These are phyloP conservation scores for Electrophaes corylata DNA, from an alignment of 2,888 invertebrate genomes.

Conservation along the genomic window DNA sequence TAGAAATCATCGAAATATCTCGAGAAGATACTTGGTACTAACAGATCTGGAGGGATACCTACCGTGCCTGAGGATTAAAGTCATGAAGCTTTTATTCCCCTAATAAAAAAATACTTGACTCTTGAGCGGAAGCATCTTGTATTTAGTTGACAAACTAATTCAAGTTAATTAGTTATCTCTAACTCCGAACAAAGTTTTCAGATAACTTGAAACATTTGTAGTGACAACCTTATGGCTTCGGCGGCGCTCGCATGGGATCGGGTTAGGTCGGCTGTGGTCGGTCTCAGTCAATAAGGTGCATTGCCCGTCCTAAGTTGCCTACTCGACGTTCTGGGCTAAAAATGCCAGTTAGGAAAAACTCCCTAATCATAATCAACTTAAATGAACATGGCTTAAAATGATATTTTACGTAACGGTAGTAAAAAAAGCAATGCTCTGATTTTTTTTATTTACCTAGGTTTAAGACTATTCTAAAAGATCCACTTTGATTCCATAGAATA, in stretches of 20 bases:
- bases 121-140: neutral
- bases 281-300: constrained; percentile 76
- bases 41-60: too few relatives aligned
- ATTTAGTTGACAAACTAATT: constrained; percentile 25
- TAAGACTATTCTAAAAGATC: too few relatives aligned
- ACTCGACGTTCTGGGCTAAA: constrained; percentile 56
- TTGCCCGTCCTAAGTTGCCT: constrained; percentile 78
- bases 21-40: too few relatives aligned
- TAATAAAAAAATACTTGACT: neutral
- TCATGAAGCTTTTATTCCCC: neutral
- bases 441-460: too few relatives aligned
- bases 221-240: constrained; percentile 59
- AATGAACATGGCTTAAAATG: too few relatives aligned
- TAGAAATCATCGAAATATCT: too few relatives aligned
- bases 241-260: constrained; percentile 58
- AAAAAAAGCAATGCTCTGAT: too few relatives aligned
- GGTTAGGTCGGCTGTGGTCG: constrained; percentile 61
- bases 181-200: constrained; percentile 55
- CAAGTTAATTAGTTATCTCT: constrained; percentile 54
- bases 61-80: too few relatives aligned
- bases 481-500: too few relatives aligned
- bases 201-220: constrained; percentile 62
- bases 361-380: constrained; percentile 1
- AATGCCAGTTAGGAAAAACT: constrained; percentile 41
- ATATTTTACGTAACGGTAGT: too few relatives aligned